These are phyloP conservation scores for Speoplatyrhinus poulsoni DNA, from an alignment of 2,113 vertebrate genomes.

Conservation along the genomic window DNA sequence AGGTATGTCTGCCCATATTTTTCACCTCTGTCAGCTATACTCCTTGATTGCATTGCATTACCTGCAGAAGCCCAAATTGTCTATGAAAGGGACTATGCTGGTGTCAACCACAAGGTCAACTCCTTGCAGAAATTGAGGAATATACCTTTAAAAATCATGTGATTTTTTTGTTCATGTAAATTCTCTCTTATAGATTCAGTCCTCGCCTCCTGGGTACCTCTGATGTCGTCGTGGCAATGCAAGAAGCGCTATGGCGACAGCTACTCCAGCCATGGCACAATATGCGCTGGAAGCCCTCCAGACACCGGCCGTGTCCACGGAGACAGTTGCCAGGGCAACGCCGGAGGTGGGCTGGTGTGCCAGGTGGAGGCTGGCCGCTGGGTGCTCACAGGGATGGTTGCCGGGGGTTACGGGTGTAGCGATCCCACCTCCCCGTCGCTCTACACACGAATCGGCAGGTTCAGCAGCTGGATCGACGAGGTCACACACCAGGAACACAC, in stretches of 20 bases:
- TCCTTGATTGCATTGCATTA: not conserved
- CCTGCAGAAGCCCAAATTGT: too few species aligned
- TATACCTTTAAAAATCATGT: not conserved
- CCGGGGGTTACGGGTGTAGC: constrained; percentile 86
- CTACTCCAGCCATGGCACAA: constrained; percentile 84
- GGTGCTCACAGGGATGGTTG: constrained; percentile 85
- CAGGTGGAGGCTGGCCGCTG: constrained; percentile 80
- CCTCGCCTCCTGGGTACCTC: constrained; percentile 83
- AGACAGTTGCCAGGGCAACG: constrained; percentile 86
- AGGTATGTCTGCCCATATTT: constrained; percentile 64
- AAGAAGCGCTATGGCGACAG: constrained; percentile 81
- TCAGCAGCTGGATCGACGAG: constrained; percentile 85
- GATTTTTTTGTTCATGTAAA: not conserved
- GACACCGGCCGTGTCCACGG: constrained; percentile 76
- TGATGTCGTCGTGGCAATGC: constrained; percentile 85
- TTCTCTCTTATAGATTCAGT: constrained; percentile 71
- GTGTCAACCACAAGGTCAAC: too few species aligned
- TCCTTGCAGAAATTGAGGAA: too few species aligned
- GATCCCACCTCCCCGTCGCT: constrained; percentile 83
- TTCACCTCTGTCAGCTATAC: not conserved
- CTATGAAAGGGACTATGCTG: too few species aligned
- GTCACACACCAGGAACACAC: constrained; percentile 43
- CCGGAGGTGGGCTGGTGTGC: constrained; percentile 87
- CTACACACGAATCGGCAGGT: constrained; percentile 87
- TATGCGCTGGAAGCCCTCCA: constrained; percentile 87